phyloP scores from a whole-genome alignment of 2,797 vertebrate species.

The Coccyzus lansbergi region DNA sequence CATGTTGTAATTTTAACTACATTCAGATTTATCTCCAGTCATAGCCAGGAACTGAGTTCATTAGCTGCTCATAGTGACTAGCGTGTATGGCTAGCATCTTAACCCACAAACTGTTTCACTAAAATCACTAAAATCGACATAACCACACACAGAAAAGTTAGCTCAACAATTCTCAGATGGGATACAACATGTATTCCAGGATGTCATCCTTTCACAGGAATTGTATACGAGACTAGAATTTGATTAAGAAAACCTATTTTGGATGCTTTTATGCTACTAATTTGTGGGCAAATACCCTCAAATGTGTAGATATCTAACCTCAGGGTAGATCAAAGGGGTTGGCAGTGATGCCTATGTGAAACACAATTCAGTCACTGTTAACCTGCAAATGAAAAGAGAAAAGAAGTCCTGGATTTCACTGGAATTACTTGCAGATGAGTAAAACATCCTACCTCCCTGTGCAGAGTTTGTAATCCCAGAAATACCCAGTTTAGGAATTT shows the following conservation, averaged over 20 bases:
- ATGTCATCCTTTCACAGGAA: not conserved
- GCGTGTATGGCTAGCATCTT: constrained; percentile 5
- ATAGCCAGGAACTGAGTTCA: constrained; percentile 6
- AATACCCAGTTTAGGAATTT: not conserved
- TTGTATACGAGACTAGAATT: not conserved
- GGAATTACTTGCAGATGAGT: not conserved
- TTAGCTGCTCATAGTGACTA: constrained; percentile 43
- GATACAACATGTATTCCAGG: not conserved
- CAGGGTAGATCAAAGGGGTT: not conserved
- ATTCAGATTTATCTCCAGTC: constrained; percentile 57
- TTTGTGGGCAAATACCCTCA: not conserved
- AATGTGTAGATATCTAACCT: not conserved
- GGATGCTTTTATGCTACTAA: not conserved
- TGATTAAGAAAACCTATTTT: not conserved
- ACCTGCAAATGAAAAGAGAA: not conserved
- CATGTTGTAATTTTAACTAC: constrained; percentile 64
- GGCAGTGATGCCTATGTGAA: not conserved
- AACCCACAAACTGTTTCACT: not conserved
- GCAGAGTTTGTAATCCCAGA: not conserved
- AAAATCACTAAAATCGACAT: constrained; percentile 20
- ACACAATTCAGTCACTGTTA: not conserved
- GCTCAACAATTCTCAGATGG: not conserved
- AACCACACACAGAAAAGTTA: not conserved
- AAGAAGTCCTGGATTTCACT: not conserved
- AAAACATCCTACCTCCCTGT: not conserved